Conservation (phyloP, 2,888 invertebrate genomes). For the Tricholauxania praeusta region DNA sequence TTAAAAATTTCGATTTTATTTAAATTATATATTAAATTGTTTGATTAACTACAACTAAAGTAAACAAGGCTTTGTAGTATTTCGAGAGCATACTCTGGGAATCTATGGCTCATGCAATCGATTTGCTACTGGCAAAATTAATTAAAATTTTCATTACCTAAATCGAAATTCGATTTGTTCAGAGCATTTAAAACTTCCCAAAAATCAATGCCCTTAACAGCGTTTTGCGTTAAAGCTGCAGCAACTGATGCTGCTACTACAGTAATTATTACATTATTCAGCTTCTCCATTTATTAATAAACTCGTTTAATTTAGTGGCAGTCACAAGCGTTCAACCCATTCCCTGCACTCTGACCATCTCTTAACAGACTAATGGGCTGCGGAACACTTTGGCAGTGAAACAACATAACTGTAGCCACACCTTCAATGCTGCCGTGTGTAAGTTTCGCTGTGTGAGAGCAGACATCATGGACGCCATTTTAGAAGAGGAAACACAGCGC, state of each 20-base stretch:
- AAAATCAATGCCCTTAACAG: background rate
- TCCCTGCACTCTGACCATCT: background rate
- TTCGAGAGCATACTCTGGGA: too few relatives aligned
- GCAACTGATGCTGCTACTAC: conserved; percentile 22
- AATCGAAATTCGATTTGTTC: background rate
- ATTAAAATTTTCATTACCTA: too few relatives aligned
- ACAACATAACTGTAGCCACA: conserved; percentile 17
- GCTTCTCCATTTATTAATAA: conserved; percentile 32
- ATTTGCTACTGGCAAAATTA: too few relatives aligned
- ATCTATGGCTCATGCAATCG: too few relatives aligned
- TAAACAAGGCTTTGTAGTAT: too few relatives aligned
- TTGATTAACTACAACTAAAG: too few relatives aligned
- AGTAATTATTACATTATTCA: conserved; percentile 52
- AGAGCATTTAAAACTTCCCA: background rate
- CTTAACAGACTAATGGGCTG: too few relatives aligned
- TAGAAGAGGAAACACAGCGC: background rate
- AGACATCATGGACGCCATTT: conserved; percentile 30
- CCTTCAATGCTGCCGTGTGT: conserved; percentile 2
- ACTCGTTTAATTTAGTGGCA: conserved; percentile 32
- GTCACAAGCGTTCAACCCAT: background rate
- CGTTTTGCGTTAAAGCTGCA: conserved; percentile 45
- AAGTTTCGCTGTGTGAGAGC: background rate
- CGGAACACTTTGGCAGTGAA: conserved; percentile 19
- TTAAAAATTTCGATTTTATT: conserved; percentile 14
- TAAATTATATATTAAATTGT: background rate